Evolutionary conservation across 2,113 vertebrate species (phyloP).

Genomic region (human): DNA sequence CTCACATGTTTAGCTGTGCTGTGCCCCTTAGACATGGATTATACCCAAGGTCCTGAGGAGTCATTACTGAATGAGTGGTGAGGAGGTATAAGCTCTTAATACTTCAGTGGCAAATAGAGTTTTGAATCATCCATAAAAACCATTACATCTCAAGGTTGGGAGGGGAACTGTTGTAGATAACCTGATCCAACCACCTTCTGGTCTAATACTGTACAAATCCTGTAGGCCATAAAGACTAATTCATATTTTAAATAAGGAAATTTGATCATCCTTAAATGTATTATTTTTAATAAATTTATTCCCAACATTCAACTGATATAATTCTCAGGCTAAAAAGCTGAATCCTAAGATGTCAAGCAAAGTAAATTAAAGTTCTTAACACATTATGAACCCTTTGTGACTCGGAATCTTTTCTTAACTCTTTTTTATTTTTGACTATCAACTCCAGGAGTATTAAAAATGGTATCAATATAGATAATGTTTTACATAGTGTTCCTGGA

Average conservation of each 20-base stretch:
- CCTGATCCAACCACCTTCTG: neutral
- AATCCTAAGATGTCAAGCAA: conserved; percentile 1
- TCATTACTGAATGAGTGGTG: neutral
- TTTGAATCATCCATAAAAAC: conserved; percentile 41
- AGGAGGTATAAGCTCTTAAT: neutral
- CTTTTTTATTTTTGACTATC: neutral
- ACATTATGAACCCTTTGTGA: neutral
- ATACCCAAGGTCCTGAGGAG: neutral
- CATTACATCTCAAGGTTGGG: neutral
- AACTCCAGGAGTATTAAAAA: neutral
- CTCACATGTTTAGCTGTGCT: neutral
- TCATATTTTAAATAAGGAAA: conserved; percentile 43
- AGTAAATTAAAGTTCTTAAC: neutral
- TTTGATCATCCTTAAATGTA: conserved; percentile 24
- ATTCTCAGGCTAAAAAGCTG: conserved; percentile 25
- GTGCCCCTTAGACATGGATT: neutral
- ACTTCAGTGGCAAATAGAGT: neutral
- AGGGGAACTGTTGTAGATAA: neutral
- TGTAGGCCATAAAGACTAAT: neutral
- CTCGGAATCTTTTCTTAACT: neutral
- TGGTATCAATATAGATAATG: neutral
- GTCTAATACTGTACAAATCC: neutral
- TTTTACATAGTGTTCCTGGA: neutral
- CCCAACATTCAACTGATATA: neutral
- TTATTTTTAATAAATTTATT: conserved; percentile 54